Evolutionary conservation across 2,888 invertebrate genomes (phyloP), one percentile per base, ranked within the genome.

Genomic region (Stenolophus ochropezus): DNA sequence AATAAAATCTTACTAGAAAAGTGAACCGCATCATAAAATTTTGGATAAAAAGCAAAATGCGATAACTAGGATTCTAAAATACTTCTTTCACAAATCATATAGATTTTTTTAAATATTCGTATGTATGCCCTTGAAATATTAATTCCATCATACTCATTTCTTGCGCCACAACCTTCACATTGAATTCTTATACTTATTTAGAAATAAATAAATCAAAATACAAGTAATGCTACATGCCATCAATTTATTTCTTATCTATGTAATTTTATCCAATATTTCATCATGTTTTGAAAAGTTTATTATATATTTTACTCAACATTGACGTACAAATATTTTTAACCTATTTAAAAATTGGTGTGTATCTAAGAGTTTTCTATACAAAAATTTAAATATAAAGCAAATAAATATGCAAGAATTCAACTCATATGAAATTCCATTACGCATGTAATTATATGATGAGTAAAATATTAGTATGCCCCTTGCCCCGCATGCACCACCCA

Each of bases 201-300:
- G 20, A 53, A 53, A 56, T 4, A 56, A 56, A 61, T 61, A 61
- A 11, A 61, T 61, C n/a, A 2, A 6, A 56, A 20, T 20, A 20
- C 56, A 18, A 18, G 20, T 5, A 42, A 42, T 8, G 11, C 11
- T 42, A 11, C 6, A 42, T 42, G 33, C 14, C 51, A 1, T 1
- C 51, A 56, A 53, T 56, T 56, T 20, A 56, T 11, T 20, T 18
- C 8, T 56, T 56, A 56, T 20, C 20, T 21, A 61, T 61, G n/a
- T 61, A 61, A 61, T 61, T 61, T 61, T 61, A 61, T 14, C 0
- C 25, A 61, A 61, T 61, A 61, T 61, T 61, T 61, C 61, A 61
- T 61, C 23, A 14, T 3, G 23, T 61, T 14, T n/a, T 61, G 61
- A 23, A 61, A 25, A 23, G 61, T 23, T 20, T 61, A 61, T 61